Evolutionary conservation across 2,797 vertebrate genomes (phyloP).

Genomic region (Peromyscus eremicus): DNA sequence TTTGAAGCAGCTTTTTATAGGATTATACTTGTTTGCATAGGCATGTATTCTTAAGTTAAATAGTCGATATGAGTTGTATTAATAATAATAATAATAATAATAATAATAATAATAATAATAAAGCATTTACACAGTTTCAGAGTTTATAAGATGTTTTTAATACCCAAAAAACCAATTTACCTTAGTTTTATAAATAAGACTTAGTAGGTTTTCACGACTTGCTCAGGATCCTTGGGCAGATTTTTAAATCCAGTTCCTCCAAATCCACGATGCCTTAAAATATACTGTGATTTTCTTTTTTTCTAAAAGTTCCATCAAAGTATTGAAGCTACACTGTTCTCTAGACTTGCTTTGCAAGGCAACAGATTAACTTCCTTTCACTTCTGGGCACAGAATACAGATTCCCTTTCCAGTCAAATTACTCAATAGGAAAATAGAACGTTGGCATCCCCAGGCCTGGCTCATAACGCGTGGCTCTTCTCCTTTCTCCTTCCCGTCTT

Average conservation of each 20-base stretch:
- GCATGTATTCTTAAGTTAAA: neutral
- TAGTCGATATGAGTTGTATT: neutral
- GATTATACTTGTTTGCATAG: neutral
- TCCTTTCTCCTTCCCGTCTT: neutral
- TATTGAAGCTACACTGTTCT: neutral
- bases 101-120: neutral
- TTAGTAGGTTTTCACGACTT: conserved; percentile 21
- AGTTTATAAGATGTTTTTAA: neutral
- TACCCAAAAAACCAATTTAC: neutral
- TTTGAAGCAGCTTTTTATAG: neutral
- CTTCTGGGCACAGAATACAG: neutral
- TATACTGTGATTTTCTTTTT: neutral
- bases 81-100: neutral
- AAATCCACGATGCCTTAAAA: neutral
- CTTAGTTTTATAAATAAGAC: conserved; percentile 22
- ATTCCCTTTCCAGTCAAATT: neutral
- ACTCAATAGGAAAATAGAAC: neutral
- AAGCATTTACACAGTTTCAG: neutral
- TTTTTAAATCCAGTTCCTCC: conserved; percentile 25
- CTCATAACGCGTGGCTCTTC: neutral
- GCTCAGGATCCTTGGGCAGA: neutral
- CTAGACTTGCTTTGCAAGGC: neutral
- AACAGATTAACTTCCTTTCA: neutral
- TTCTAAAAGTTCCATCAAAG: neutral
- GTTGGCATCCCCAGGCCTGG: neutral